These are phyloP conservation scores for Chionoecetes opilio DNA, from an alignment of 1,140 invertebrate species.

Conservation along the genomic window DNA sequence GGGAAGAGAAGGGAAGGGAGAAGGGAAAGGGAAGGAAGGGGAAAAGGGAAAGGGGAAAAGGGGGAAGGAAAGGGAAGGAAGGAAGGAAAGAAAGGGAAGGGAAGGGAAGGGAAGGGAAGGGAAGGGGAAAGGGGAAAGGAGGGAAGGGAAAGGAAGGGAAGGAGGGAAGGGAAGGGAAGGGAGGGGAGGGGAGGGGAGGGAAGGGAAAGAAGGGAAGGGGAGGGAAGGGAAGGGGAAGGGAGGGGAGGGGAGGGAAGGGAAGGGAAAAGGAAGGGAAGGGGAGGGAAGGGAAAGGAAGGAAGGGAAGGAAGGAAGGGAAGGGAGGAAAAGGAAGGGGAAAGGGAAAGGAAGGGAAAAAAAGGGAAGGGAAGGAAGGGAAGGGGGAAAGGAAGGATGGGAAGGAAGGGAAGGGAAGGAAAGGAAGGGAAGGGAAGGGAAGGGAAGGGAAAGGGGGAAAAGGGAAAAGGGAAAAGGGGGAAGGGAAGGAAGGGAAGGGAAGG, in stretches of 20 bases:
- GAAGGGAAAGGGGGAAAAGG: not conserved
- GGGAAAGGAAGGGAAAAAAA: not conserved
- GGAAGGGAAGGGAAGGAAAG: too few species aligned
- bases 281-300: too few species aligned
- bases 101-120: too few species aligned
- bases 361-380: too few species aligned
- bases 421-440: not conserved
- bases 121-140: not conserved
- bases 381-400: too few species aligned
- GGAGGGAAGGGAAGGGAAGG: too few species aligned
- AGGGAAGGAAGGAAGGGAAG: not conserved
- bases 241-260: too few species aligned
- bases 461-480: not conserved
- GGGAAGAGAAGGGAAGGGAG: not conserved
- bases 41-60: not conserved
- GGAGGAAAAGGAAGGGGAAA: not conserved
- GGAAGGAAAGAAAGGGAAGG: not conserved
- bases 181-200: too few species aligned
- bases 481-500: too few species aligned
- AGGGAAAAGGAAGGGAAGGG: too few species aligned
- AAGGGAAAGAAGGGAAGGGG: too few species aligned
- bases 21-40: not conserved
- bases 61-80: not conserved
- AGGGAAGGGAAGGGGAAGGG: too few species aligned
- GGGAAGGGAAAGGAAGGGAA: not conserved